phyloP scores from a whole-genome alignment of 2,888 invertebrate species.

The Lasioglossum calceatum region DNA sequence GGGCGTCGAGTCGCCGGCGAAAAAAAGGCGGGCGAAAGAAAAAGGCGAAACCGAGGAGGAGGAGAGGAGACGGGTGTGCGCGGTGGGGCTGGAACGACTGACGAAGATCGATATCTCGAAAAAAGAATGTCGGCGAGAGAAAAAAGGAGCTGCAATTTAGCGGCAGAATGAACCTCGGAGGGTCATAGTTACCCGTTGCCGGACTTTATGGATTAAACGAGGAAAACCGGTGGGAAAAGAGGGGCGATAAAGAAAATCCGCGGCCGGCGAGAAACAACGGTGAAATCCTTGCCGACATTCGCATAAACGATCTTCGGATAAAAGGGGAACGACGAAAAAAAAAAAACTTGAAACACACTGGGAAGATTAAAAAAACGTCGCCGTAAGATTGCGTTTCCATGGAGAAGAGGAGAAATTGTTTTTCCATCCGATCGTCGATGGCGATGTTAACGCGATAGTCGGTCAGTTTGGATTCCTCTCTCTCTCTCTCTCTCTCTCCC shows the following conservation, averaged over 20 bases:
- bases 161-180: constrained; percentile 58
- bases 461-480: constrained; percentile 36
- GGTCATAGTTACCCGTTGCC: constrained; percentile 48
- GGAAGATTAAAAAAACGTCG: not conserved
- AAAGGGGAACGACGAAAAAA: not conserved
- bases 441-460: constrained; percentile 28
- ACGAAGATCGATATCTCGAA: constrained; percentile 66
- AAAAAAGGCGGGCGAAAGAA: constrained; percentile 18
- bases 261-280: not conserved
- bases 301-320: constrained; percentile 32
- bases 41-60: constrained; percentile 21
- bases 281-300: constrained; percentile 18
- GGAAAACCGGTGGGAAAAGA: not conserved
- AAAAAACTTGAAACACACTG: not conserved
- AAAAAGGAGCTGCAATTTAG: constrained; percentile 50
- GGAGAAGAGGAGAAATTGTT: not conserved
- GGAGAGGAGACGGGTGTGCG: not conserved
- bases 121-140: constrained; percentile 37
- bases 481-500: not conserved
- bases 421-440: not conserved
- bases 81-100: constrained; percentile 34
- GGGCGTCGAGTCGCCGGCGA: constrained; percentile 37
- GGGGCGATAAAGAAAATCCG: constrained; percentile 7
- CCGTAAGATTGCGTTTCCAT: not conserved
- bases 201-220: constrained; percentile 55